These are phyloP conservation scores for Diarsia brunnea DNA, from an alignment of 2,888 invertebrate species.

Conservation along the genomic window DNA sequence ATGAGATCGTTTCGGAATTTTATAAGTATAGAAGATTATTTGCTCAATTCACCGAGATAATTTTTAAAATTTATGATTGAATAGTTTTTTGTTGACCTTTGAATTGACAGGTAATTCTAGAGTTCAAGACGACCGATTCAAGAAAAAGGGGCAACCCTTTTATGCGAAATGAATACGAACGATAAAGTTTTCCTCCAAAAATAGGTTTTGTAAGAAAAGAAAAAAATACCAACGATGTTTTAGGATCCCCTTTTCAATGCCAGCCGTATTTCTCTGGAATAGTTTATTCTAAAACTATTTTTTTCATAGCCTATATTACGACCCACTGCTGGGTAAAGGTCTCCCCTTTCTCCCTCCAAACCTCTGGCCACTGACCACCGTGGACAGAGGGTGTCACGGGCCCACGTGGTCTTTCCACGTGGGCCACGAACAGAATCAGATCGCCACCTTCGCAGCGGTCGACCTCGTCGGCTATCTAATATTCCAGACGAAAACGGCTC, in stretches of 20 bases:
- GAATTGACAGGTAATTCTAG: background rate
- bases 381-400: no score
- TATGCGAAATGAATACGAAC: conserved; percentile 7
- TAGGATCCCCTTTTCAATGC: background rate
- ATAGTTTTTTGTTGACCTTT: background rate
- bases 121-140: background rate
- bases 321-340: no score
- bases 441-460: no score
- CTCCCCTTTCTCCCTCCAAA: no score
- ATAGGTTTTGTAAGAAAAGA: background rate
- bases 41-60: background rate
- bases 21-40: background rate
- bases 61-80: background rate
- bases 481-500: background rate
- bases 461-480: background rate
- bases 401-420: no score
- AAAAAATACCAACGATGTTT: background rate
- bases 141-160: conserved; percentile 4
- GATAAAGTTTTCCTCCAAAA: background rate
- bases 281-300: background rate
- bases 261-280: background rate
- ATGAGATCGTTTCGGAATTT: background rate
- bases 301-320: no score
- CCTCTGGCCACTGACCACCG: no score
- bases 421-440: no score